Evolutionary conservation across 2,888 invertebrate species (phyloP).

Genomic region (Callyntrura guangdongensis): DNA sequence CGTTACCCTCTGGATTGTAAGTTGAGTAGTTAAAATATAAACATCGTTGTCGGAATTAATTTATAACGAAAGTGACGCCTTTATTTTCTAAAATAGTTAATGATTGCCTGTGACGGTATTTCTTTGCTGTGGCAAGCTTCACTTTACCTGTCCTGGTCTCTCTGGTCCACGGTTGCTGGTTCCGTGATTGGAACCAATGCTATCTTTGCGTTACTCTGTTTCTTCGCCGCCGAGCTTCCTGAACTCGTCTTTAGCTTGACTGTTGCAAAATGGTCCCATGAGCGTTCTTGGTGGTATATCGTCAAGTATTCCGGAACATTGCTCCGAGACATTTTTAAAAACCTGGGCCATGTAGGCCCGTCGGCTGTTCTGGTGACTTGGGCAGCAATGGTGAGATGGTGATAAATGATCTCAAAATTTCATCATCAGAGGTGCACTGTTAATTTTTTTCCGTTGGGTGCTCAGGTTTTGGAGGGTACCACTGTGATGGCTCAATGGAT

Average conservation of each 20-base stretch:
- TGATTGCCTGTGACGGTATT: background rate
- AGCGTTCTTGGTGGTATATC: background rate
- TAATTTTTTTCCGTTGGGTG: background rate
- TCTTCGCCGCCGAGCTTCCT: background rate
- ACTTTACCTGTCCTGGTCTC: background rate
- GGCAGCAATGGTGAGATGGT: slow-evolving; percentile 1
- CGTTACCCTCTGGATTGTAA: background rate
- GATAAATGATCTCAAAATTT: background rate
- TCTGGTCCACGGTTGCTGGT: background rate
- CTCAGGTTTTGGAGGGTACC: background rate
- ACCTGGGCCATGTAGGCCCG: background rate
- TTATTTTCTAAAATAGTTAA: background rate
- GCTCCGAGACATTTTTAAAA: background rate
- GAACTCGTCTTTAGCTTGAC: background rate
- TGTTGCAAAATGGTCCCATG: background rate
- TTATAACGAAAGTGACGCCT: background rate
- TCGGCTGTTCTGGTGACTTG: background rate
- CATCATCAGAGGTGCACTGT: background rate
- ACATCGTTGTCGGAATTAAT: background rate
- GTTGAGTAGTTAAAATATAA: background rate
- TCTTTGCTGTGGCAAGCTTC: background rate
- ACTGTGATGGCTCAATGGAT: background rate
- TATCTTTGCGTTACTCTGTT: slow-evolving; percentile 7
- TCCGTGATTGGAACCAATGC: background rate
- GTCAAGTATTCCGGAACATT: background rate